phyloP scores from a whole-genome alignment of 2,888 invertebrate species.

The Meteorus colon region DNA sequence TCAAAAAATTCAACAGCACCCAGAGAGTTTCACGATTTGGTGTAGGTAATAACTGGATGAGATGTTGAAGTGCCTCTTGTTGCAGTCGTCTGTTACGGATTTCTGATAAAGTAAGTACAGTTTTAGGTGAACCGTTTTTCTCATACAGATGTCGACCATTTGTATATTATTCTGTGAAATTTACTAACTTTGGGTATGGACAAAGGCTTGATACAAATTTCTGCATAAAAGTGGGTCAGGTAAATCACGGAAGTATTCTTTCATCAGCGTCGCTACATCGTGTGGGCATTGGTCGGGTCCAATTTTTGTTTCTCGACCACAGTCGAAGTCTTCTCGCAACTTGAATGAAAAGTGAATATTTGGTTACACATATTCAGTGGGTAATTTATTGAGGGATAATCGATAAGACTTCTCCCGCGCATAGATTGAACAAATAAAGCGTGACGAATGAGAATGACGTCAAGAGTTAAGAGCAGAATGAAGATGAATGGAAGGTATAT shows the following conservation, averaged over 20 bases:
- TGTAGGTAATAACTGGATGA: conserved; percentile 89
- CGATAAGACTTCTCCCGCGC: no score
- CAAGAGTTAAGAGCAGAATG: no score
- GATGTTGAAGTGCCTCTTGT: conserved; percentile 87
- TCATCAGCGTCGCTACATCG: conserved; percentile 93
- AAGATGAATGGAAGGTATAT: background rate
- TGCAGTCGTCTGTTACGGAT: conserved; percentile 88
- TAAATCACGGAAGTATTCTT: conserved; percentile 93
- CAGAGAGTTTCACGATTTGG: conserved; percentile 93
- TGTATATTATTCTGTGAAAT: background rate
- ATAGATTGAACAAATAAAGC: no score
- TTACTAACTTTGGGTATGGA: conserved; percentile 91
- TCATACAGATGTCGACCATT: background rate
- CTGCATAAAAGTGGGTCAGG: conserved; percentile 94
- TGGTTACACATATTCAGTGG: no score
- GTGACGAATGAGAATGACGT: background rate
- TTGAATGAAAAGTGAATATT: conserved; percentile 71
- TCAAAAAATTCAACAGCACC: conserved; percentile 87
- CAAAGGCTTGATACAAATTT: conserved; percentile 91
- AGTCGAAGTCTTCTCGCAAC: conserved; percentile 93
- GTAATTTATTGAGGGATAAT: no score
- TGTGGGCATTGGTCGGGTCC: conserved; percentile 91
- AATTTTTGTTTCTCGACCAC: conserved; percentile 82
- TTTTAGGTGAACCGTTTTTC: background rate
- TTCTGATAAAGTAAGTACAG: conserved; percentile 75